Conservation (phyloP, 2,113 vertebrate species). For the Oncorhynchus kisutch region DNA sequence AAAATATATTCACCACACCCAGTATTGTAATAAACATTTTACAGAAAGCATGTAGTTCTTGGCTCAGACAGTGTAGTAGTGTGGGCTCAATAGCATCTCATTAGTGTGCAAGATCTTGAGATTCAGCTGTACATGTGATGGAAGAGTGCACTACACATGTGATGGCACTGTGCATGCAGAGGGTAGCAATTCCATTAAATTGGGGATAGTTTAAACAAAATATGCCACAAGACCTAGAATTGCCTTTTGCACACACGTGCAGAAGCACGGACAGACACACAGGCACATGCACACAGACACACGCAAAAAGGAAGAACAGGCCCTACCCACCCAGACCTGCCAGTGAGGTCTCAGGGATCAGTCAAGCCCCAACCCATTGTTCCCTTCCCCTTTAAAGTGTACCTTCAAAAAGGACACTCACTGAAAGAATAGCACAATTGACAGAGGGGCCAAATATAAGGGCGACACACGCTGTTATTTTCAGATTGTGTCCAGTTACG, state of each 20-base stretch:
- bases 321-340: constrained; percentile 4
- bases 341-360: constrained; percentile 23
- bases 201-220: no score
- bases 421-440: constrained; percentile 15
- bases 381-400: constrained; percentile 26
- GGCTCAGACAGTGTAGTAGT: no score
- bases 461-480: constrained; percentile 32
- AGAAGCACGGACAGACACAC: not conserved
- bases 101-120: no score
- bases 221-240: no score
- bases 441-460: constrained; percentile 25
- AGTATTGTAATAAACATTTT: no score
- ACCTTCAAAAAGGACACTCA: constrained; percentile 25
- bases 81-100: no score
- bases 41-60: no score
- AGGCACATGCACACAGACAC: not conserved
- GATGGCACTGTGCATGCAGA: no score
- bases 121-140: no score
- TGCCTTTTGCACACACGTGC: not conserved
- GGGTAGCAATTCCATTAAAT: no score
- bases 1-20: no score
- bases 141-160: no score
- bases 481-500: constrained; percentile 17
- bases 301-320: constrained; percentile 61
- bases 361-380: constrained; percentile 31